phyloP scores from a whole-genome alignment of 2,888 invertebrate species.

The Scelioninae gen. 2 region DNA sequence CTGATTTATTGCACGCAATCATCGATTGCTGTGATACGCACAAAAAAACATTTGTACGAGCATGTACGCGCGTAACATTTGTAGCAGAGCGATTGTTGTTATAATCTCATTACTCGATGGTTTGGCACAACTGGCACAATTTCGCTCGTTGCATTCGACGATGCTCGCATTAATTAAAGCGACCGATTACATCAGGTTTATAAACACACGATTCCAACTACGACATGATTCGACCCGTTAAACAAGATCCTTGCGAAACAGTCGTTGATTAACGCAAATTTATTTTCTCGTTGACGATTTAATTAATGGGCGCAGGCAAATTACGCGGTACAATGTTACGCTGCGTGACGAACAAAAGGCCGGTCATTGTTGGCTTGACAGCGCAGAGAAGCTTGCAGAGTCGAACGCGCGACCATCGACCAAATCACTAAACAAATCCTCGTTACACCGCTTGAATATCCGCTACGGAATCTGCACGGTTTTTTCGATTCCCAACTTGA shows the following conservation, averaged over 20 bases:
- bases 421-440: slow-evolving; percentile 41
- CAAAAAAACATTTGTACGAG: slow-evolving; percentile 9
- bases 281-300: slow-evolving; percentile 64
- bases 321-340: slow-evolving; percentile 65
- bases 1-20: slow-evolving; percentile 26
- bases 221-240: slow-evolving; percentile 52
- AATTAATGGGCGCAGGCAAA: slow-evolving; percentile 67
- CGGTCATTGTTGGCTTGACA: slow-evolving; percentile 54
- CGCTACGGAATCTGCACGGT: slow-evolving; percentile 17
- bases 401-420: slow-evolving; percentile 35
- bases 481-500: slow-evolving; percentile 17
- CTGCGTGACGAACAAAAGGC: slow-evolving; percentile 60
- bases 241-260: slow-evolving; percentile 55
- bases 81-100: slow-evolving; percentile 42
- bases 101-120: slow-evolving; percentile 51
- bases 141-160: slow-evolving; percentile 38
- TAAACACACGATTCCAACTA: slow-evolving; percentile 63
- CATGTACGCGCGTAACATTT: slow-evolving; percentile 25
- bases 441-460: slow-evolving; percentile 7
- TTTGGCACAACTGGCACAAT: slow-evolving; percentile 50
- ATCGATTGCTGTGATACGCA: slow-evolving; percentile 20
- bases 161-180: slow-evolving; percentile 64
- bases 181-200: slow-evolving; percentile 62
- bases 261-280: slow-evolving; percentile 59
- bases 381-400: slow-evolving; percentile 45